Evolutionary conservation across 2,888 invertebrate species (phyloP).

Genomic region (Coleophora deauratella): DNA sequence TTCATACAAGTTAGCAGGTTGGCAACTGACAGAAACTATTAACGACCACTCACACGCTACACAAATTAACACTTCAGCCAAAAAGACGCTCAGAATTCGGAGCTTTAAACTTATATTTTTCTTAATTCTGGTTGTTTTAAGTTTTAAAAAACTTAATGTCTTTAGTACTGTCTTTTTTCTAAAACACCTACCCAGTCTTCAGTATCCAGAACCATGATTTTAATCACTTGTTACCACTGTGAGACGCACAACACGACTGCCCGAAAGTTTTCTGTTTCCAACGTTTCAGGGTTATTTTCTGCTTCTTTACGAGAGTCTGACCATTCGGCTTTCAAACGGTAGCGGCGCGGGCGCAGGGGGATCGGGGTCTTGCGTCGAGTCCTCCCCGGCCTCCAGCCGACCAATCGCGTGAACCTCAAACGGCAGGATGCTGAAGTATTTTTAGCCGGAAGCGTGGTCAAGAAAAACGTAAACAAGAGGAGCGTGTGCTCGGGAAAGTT

Average conservation of each 20-base stretch:
- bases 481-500: conserved; percentile 36
- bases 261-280: conserved; percentile 55
- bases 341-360: conserved; percentile 30
- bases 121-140: neutral
- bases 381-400: conserved; percentile 59
- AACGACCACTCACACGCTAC: conserved; percentile 30
- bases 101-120: too few species aligned
- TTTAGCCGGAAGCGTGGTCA: conserved; percentile 69
- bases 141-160: neutral
- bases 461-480: conserved; percentile 67
- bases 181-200: conserved; percentile 65
- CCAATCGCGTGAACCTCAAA: conserved; percentile 67
- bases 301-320: conserved; percentile 54
- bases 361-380: conserved; percentile 38
- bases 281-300: conserved; percentile 71
- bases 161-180: too few species aligned
- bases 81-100: too few species aligned
- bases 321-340: conserved; percentile 51
- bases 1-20: conserved; percentile 25
- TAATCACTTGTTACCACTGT: conserved; percentile 71
- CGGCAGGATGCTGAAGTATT: conserved; percentile 71
- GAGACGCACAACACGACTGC: conserved; percentile 74
- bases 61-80: too few species aligned
- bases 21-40: conserved; percentile 41
- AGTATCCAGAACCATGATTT: conserved; percentile 69